A percentile compares a stretch with the other conserved stretches of the same genome.
These are phyloP conservation scores for Cynaeus angustus DNA, from an alignment of 2,888 invertebrate species.

Conservation along the genomic window DNA sequence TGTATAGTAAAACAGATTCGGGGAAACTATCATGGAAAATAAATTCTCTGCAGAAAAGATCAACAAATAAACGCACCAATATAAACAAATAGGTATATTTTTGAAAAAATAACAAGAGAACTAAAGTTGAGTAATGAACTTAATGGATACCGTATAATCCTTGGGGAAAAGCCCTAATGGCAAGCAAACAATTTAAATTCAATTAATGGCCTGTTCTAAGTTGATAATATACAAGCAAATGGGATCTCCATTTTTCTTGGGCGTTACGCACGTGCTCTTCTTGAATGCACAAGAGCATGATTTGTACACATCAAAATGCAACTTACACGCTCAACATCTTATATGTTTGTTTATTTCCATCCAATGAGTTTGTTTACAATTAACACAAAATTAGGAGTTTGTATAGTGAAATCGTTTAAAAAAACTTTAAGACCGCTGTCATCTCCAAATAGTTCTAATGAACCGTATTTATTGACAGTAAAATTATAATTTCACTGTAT, in stretches of 20 bases:
- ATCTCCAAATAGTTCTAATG: too few species aligned
- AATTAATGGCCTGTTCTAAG: conserved; percentile 19
- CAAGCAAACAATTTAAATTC: conserved; percentile 25
- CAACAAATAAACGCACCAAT: conserved; percentile 15
- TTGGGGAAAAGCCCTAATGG: conserved; percentile 26
- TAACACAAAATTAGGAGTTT: too few species aligned
- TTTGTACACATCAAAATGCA: background rate
- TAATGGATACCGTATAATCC: conserved; percentile 14
- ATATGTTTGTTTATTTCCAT: background rate
- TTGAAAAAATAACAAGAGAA: background rate
- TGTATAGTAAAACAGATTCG: conserved; percentile 20
- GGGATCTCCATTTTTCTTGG: background rate
- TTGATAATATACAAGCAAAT: conserved; percentile 14
- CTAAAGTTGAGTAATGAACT: conserved; percentile 1
- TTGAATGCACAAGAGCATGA: background rate
- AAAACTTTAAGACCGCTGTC: too few species aligned
- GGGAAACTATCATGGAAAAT: conserved; percentile 28
- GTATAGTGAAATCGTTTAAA: too few species aligned
- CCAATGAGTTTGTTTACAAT: background rate
- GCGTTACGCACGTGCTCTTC: background rate
- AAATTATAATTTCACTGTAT: too few species aligned
- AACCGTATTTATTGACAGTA: too few species aligned
- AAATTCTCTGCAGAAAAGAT: conserved; percentile 5
- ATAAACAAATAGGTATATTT: background rate
- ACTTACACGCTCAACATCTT: background rate